phyloP scores from a whole-genome alignment of 2,113 vertebrate genomes.

The Ia io region DNA sequence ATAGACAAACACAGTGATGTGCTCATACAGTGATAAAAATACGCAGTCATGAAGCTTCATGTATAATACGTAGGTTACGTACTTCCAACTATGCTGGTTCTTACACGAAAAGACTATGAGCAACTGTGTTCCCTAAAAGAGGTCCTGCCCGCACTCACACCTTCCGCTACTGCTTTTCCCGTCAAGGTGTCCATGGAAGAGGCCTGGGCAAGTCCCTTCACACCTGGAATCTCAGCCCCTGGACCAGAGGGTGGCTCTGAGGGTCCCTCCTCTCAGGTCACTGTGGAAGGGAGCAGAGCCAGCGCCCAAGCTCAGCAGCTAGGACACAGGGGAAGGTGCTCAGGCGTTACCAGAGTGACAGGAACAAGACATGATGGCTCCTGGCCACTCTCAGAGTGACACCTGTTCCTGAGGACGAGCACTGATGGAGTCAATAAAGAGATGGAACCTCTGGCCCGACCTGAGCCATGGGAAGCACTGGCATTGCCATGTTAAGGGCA shows the following conservation, averaged over 20 bases:
- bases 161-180: too few species aligned
- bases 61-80: too few species aligned
- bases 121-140: not conserved
- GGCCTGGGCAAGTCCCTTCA: not conserved
- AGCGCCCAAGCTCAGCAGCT: not conserved
- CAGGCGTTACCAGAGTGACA: not conserved
- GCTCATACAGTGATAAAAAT: not conserved
- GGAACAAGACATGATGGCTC: not conserved
- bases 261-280: not conserved
- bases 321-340: not conserved
- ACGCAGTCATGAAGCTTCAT: not conserved
- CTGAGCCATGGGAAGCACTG: not conserved
- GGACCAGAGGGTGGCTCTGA: not conserved
- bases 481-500: conserved; percentile 18
- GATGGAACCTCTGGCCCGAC: not conserved
- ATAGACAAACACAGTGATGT: not conserved
- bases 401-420: conserved; percentile 19
- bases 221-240: too few species aligned
- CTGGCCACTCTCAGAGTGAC: not conserved
- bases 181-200: too few species aligned
- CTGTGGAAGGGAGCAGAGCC: not conserved
- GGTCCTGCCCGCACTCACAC: not conserved
- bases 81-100: not conserved
- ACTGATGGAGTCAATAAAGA: conserved; percentile 27
- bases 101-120: not conserved